A percentile compares a stretch with the other conserved stretches of the same genome.
These are phyloP conservation scores for Neria commutata DNA, from an alignment of 2,888 invertebrate species.

Conservation along the genomic window DNA sequence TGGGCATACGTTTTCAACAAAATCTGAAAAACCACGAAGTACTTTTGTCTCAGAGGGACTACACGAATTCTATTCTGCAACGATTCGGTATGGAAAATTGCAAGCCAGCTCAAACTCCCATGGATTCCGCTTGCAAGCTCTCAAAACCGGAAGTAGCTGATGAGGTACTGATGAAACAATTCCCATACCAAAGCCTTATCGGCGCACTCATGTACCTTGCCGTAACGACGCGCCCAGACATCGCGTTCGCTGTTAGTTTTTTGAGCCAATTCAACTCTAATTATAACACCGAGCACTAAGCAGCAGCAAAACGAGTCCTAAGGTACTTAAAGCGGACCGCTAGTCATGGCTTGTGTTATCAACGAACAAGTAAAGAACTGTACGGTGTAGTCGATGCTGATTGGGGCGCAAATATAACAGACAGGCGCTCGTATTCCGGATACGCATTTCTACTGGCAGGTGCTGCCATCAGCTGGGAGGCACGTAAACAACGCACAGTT, in stretches of 20 bases:
- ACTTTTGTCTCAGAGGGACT: slow-evolving; percentile 8
- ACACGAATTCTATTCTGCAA: slow-evolving; percentile 25
- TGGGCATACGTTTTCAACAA: slow-evolving; percentile 27
- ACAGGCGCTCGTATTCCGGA: slow-evolving; percentile 31
- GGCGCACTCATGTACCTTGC: slow-evolving; percentile 28
- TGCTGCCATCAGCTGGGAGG: slow-evolving; percentile 31
- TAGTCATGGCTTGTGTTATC: slow-evolving; percentile 20
- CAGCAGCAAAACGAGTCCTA: slow-evolving; percentile 29
- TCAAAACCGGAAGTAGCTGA: slow-evolving; percentile 10
- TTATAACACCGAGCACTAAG: slow-evolving; percentile 29
- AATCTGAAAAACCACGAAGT: slow-evolving; percentile 2
- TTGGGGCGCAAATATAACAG: slow-evolving; percentile 27
- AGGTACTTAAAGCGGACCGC: slow-evolving; percentile 26
- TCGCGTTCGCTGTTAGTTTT: slow-evolving; percentile 18
- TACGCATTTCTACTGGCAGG: slow-evolving; percentile 27
- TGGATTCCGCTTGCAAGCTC: slow-evolving; percentile 24
- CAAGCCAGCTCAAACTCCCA: slow-evolving; percentile 20
- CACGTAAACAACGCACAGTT: slow-evolving; percentile 30
- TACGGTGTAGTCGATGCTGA: slow-evolving; percentile 31
- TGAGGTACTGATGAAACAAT: slow-evolving; percentile 20
- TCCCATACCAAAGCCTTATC: slow-evolving; percentile 25
- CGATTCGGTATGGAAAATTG: slow-evolving; percentile 26
- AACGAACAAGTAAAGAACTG: slow-evolving; percentile 6
- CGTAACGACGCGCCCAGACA: slow-evolving; percentile 27
- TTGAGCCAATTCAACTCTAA: slow-evolving; percentile 27